A percentile compares a stretch with the other conserved stretches of the same genome.
Evolutionary conservation across 2,797 vertebrate genomes (phyloP).

Genomic region (Kryptolebias ocellatus): DNA sequence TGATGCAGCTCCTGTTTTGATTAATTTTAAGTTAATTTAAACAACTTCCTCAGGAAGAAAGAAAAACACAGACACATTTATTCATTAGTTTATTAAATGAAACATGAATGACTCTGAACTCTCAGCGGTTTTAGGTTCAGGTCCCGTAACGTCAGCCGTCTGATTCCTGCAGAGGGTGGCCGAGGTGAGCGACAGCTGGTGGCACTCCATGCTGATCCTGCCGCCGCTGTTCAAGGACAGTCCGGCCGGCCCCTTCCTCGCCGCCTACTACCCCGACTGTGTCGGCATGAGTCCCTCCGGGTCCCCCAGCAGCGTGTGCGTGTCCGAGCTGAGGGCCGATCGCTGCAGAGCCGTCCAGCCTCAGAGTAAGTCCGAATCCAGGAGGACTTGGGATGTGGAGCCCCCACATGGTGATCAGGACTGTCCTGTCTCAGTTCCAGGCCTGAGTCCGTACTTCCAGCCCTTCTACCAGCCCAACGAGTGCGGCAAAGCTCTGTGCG

Average conservation of each 20-base stretch:
- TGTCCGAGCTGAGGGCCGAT: constrained; percentile 84
- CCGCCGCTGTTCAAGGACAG: constrained; percentile 97
- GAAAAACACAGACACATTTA: too few species aligned
- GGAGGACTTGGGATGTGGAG: background rate
- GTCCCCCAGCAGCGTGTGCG: constrained; percentile 79
- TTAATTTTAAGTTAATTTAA: too few species aligned
- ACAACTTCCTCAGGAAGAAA: too few species aligned
- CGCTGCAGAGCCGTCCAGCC: constrained; percentile 79
- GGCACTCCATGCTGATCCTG: constrained; percentile 97
- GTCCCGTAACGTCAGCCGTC: background rate
- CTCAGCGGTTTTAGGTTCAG: too few species aligned
- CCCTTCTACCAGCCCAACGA: constrained; percentile 99
- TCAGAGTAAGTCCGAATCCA: constrained; percentile 79
- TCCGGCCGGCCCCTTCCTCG: constrained; percentile 91
- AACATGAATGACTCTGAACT: too few species aligned
- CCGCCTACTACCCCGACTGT: constrained; percentile 98
- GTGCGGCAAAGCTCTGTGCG: constrained; percentile 97
- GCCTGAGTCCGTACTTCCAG: constrained; percentile 94
- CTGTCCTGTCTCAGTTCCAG: constrained; percentile 78
- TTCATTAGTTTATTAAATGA: too few species aligned
- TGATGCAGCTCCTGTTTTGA: too few species aligned
- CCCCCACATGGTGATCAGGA: too few species aligned
- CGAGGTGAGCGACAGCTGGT: constrained; percentile 93
- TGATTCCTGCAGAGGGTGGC: constrained; percentile 86
- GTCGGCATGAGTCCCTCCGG: constrained; percentile 98